Percentiles rank a stretch among this genome's conserved stretches.
Evolutionary conservation across 1,140 invertebrate genomes (phyloP).

Genomic region (Aricia agestis): DNA sequence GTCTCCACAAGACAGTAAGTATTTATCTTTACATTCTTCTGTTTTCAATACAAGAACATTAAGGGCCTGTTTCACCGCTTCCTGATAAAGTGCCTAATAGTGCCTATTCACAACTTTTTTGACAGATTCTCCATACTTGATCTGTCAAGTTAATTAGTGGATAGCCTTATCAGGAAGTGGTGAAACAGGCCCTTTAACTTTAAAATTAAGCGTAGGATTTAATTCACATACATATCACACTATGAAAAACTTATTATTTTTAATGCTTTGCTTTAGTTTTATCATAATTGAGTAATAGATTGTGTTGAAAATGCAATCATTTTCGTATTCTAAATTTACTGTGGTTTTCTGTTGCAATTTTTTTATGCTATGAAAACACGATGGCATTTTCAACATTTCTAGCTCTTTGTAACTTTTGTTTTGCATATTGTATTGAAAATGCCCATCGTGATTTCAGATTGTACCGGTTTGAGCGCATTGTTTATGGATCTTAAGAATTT

Average conservation of each 20-base stretch:
- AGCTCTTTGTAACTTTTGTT: slow-evolving; percentile 37
- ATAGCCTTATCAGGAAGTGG: too few species aligned
- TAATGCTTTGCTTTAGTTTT: not conserved
- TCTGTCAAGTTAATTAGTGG: too few species aligned
- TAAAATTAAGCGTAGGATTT: not conserved
- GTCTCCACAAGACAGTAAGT: slow-evolving; percentile 70
- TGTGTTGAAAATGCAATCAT: slow-evolving; percentile 76
- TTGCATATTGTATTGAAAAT: slow-evolving; percentile 59
- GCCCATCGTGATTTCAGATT: slow-evolving; percentile 75
- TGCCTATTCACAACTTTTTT: too few species aligned
- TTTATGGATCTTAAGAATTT: slow-evolving; percentile 71
- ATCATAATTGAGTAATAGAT: slow-evolving; percentile 37
- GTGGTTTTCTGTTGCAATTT: slow-evolving; percentile 63
- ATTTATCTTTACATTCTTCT: slow-evolving; percentile 24
- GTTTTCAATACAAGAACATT: slow-evolving; percentile 9
- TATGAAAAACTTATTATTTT: not conserved
- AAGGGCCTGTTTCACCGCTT: too few species aligned
- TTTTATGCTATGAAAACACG: slow-evolving; percentile 67
- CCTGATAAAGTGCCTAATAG: too few species aligned
- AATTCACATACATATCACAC: not conserved
- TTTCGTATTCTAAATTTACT: slow-evolving; percentile 55
- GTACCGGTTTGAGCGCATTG: slow-evolving; percentile 60
- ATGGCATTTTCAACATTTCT: slow-evolving; percentile 75
- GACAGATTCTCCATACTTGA: too few species aligned
- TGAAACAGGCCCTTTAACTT: too few species aligned